A percentile compares a stretch with the other conserved stretches of the same genome.
Evolutionary conservation across 1,140 invertebrate species (phyloP).

Genomic region (Bicyclus anynana): DNA sequence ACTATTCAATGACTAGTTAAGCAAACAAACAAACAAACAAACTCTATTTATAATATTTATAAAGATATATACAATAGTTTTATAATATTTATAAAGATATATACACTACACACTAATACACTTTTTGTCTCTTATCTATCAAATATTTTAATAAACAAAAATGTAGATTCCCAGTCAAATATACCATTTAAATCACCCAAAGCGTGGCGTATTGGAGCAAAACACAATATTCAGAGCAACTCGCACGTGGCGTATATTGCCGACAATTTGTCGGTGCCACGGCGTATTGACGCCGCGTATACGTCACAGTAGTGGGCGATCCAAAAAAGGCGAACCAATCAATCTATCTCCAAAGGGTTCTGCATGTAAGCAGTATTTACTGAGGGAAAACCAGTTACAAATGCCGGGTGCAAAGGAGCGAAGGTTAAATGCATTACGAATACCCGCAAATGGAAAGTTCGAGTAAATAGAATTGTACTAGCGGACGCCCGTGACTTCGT

Average conservation of each 20-base stretch:
- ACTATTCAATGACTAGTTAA: no score
- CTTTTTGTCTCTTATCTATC: no score
- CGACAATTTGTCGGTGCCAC: conserved; percentile 1
- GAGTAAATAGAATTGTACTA: no score
- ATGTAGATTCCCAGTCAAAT: no score
- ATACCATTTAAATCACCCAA: background rate
- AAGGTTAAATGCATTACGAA: background rate
- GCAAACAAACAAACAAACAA: no score
- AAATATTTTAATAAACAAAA: no score
- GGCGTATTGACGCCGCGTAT: conserved; percentile 17
- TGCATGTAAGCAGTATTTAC: conserved; percentile 25
- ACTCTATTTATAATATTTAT: no score
- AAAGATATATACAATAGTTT: no score
- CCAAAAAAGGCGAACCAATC: conserved; percentile 23
- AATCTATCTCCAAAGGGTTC: conserved; percentile 28
- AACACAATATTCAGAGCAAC: background rate
- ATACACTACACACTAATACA: no score
- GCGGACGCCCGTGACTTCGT: no score
- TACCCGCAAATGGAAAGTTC: background rate
- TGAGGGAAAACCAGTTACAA: conserved; percentile 20
- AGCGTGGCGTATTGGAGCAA: background rate
- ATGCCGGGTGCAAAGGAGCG: conserved; percentile 15
- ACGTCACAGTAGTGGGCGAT: conserved; percentile 24
- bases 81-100: no score
- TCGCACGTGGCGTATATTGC: background rate